Percentiles rank a stretch among this genome's conserved stretches.
Evolutionary conservation across 2,113 vertebrate species (phyloP).

Genomic region (Alexandromys fortis): DNA sequence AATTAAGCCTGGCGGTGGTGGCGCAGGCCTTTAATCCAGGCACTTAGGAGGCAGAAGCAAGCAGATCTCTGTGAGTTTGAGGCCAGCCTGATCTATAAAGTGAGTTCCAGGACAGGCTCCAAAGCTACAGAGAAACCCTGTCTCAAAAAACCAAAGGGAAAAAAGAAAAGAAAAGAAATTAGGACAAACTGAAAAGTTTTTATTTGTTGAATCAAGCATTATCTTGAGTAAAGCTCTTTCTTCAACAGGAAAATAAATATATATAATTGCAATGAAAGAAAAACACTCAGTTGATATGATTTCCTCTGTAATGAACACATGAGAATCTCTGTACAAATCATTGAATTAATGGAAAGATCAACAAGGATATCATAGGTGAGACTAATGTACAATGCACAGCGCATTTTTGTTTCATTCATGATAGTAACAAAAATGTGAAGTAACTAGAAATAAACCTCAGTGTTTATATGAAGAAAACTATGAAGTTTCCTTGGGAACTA

Average conservation of each 20-base stretch:
- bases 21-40: no score
- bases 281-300: background rate
- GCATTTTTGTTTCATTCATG: background rate
- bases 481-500: background rate
- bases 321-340: background rate
- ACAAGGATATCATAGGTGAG: background rate
- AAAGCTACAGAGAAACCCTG: no score
- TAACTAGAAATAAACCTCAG: constrained; percentile 18
- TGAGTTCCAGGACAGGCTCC: no score
- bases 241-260: background rate
- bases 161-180: background rate
- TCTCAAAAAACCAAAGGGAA: no score
- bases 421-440: constrained; percentile 24
- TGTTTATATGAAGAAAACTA: background rate
- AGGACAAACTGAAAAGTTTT: background rate
- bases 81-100: no score
- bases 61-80: no score
- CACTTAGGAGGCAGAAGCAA: no score
- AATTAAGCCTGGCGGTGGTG: background rate
- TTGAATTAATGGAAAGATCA: constrained; percentile 9
- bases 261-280: background rate
- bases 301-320: background rate
- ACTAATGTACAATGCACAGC: background rate
- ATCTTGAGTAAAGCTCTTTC: background rate
- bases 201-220: background rate